A percentile compares a stretch with the other conserved stretches of the same genome.
phyloP scores from a whole-genome alignment of 2,888 invertebrate species.

The Pyrrhosoma nymphula region DNA sequence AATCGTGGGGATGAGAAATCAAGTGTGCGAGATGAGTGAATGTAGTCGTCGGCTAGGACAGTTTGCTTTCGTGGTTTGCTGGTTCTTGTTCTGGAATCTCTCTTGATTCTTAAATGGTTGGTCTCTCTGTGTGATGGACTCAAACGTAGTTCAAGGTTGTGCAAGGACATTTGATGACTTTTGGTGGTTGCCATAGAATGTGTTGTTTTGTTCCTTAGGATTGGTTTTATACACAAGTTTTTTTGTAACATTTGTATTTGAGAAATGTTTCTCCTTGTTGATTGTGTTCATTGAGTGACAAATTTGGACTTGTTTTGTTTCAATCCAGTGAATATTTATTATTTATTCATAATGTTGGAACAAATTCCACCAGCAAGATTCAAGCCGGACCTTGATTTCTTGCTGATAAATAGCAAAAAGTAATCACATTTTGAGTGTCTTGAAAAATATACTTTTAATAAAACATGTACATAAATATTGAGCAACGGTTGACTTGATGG shows the following conservation, averaged over 20 bases:
- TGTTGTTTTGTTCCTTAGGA: not conserved
- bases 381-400: not conserved
- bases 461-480: not conserved
- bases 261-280: not conserved
- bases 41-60: not conserved
- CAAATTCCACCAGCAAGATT: not conserved
- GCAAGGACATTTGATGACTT: not conserved
- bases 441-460: conserved; percentile 3
- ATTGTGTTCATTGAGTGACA: not conserved
- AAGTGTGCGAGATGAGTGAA: conserved; percentile 14
- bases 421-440: not conserved
- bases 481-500: not conserved
- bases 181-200: not conserved
- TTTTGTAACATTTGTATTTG: not conserved
- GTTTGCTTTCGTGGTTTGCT: not conserved
- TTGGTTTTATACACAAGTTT: not conserved
- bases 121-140: not conserved
- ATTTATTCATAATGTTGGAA: conserved; percentile 45
- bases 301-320: not conserved
- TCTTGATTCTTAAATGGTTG: not conserved
- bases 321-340: conserved; percentile 26
- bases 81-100: not conserved
- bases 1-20: conserved; percentile 25
- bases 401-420: not conserved
- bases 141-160: not conserved